Percentiles rank a stretch among this genome's conserved stretches.
Evolutionary conservation across 2,888 invertebrate species (phyloP).

Genomic region (Drosophila leonis): DNA sequence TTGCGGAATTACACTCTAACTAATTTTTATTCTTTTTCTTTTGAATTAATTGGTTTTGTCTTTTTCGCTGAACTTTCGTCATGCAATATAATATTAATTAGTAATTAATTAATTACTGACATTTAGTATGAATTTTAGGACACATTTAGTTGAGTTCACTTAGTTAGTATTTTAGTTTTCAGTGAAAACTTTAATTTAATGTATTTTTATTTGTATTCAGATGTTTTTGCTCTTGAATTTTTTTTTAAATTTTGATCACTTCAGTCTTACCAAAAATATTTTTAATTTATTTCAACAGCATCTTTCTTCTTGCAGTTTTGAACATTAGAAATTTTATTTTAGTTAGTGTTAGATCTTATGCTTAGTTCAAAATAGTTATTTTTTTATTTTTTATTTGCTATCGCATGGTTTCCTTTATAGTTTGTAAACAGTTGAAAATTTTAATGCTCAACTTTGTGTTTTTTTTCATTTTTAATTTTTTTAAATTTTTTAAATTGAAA

Average conservation of each 20-base stretch:
- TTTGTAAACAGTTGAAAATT: slow-evolving; percentile 34
- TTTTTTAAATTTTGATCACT: slow-evolving; percentile 69
- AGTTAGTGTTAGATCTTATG: slow-evolving; percentile 7
- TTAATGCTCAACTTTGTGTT: slow-evolving; percentile 16
- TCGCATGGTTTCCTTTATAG: slow-evolving; percentile 56
- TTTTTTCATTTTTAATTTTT: background rate
- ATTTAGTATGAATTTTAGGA: slow-evolving; percentile 71
- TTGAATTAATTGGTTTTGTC: slow-evolving; percentile 10
- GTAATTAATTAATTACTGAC: slow-evolving; percentile 50
- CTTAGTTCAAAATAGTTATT: slow-evolving; percentile 51
- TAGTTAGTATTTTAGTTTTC: slow-evolving; percentile 48
- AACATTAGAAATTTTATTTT: slow-evolving; percentile 44
- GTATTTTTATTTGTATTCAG: slow-evolving; percentile 35
- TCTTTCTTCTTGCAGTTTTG: slow-evolving; percentile 28
- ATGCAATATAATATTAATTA: slow-evolving; percentile 57
- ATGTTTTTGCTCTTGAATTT: slow-evolving; percentile 35
- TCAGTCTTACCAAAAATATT: slow-evolving; percentile 78
- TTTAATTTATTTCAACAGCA: slow-evolving; percentile 32
- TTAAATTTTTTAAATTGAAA: slow-evolving; percentile 30
- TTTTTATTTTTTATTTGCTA: slow-evolving; percentile 39
- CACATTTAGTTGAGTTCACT: slow-evolving; percentile 64
- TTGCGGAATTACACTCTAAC: slow-evolving; percentile 69
- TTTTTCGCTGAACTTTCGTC: slow-evolving; percentile 20
- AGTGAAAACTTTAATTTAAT: slow-evolving; percentile 36
- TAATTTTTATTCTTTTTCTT: slow-evolving; percentile 42